Percentiles rank a stretch among this genome's conserved stretches.
Evolutionary conservation across 1,140 invertebrate genomes (phyloP).

Genomic region (Achatina immaculata): DNA sequence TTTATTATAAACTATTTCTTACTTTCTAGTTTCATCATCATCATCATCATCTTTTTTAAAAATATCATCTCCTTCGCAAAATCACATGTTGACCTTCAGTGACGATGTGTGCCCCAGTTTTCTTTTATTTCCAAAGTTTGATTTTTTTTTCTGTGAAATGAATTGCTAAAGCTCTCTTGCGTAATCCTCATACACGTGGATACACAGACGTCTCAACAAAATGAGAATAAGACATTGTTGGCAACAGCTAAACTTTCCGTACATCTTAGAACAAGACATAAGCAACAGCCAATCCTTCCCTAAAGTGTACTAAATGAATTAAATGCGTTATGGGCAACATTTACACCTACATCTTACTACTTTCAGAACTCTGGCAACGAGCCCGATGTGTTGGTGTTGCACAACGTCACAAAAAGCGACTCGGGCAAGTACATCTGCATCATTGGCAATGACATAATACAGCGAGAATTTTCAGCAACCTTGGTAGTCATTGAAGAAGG

Average conservation of each 20-base stretch:
- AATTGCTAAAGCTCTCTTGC: not conserved
- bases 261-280: not conserved
- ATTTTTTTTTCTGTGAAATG: not conserved
- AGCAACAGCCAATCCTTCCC: not conserved
- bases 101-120: not conserved
- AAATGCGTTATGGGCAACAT: not conserved
- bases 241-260: not conserved
- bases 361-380: not conserved
- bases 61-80: not conserved
- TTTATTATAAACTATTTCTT: not conserved
- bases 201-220: not conserved
- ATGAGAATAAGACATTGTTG: not conserved
- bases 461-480: slow-evolving; percentile 29
- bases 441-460: slow-evolving; percentile 36
- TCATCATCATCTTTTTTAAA: not conserved
- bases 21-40: not conserved
- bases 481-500: slow-evolving; percentile 30
- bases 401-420: slow-evolving; percentile 45
- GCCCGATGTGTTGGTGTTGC: slow-evolving; percentile 37
- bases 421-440: slow-evolving; percentile 41
- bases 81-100: not conserved
- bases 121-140: not conserved
- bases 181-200: not conserved
- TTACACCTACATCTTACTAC: not conserved
- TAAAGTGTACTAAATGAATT: not conserved